A percentile compares a stretch with the other conserved stretches of the same genome.
Evolutionary conservation across 2,113 vertebrate genomes (phyloP).

Genomic region (Chunga burmeisteri): DNA sequence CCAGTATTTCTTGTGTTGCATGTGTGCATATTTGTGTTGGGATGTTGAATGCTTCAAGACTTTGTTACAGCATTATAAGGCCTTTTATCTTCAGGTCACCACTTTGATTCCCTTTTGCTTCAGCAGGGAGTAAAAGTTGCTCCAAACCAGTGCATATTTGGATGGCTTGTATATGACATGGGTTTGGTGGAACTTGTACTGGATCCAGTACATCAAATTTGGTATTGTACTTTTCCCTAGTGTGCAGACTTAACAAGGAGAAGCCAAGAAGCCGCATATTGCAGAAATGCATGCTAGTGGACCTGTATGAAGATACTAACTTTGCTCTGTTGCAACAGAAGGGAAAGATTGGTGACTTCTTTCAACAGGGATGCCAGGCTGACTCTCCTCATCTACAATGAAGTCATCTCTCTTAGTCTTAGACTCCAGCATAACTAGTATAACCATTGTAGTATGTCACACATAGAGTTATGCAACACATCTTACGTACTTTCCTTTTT

Average conservation of each 20-base stretch:
- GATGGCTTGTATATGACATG: background rate
- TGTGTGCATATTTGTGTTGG: background rate
- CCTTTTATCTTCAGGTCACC: background rate
- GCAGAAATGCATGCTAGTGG: background rate
- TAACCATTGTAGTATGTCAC: background rate
- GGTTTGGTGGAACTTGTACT: background rate
- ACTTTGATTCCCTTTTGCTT: background rate
- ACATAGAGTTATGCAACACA: background rate
- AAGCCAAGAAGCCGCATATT: background rate
- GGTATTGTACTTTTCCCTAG: background rate
- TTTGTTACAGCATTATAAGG: background rate
- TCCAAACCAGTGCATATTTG: background rate
- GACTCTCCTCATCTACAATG: background rate
- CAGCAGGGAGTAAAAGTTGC: background rate
- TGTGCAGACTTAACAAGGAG: background rate
- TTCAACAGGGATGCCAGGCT: background rate
- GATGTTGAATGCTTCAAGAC: background rate
- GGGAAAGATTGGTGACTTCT: background rate
- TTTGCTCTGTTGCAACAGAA: background rate
- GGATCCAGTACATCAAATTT: background rate
- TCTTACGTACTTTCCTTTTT: background rate
- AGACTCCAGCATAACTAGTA: background rate
- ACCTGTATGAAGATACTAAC: background rate
- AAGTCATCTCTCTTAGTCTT: background rate
- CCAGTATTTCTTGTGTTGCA: background rate